A percentile compares a stretch with the other conserved stretches of the same genome.
These are phyloP conservation scores for Poecilia wingei DNA, from an alignment of 2,797 vertebrate species.

Conservation along the genomic window DNA sequence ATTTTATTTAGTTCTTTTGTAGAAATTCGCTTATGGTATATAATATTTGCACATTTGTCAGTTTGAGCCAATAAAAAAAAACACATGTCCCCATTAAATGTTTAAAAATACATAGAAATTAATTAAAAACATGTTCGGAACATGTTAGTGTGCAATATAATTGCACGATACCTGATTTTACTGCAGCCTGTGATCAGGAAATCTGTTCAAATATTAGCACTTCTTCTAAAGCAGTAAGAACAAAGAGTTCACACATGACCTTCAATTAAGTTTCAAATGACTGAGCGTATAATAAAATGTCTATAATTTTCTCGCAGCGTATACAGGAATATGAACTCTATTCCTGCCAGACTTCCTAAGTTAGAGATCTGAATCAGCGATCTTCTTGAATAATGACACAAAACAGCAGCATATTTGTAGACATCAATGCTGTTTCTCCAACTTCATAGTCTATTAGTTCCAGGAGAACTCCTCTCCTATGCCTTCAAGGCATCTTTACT, in stretches of 20 bases:
- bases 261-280: background rate
- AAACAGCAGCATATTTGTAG: slow-evolving; percentile 10
- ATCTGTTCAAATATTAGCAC: background rate
- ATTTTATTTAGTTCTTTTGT: background rate
- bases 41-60: background rate
- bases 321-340: background rate
- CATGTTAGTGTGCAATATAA: background rate
- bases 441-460: slow-evolving; percentile 36
- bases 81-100: background rate
- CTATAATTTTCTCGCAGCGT: slow-evolving; percentile 8
- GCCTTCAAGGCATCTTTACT: slow-evolving; percentile 40
- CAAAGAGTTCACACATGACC: background rate
- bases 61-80: background rate
- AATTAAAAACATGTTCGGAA: background rate
- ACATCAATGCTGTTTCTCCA: slow-evolving; percentile 19
- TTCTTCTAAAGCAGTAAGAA: background rate
- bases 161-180: background rate
- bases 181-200: background rate
- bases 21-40: background rate
- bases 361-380: background rate
- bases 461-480: slow-evolving; percentile 13
- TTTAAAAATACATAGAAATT: background rate
- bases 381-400: slow-evolving; percentile 13
- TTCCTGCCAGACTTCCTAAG: background rate
- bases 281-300: background rate